phyloP scores from a whole-genome alignment of 1,140 invertebrate genomes.

The Piezodorus guildinii region DNA sequence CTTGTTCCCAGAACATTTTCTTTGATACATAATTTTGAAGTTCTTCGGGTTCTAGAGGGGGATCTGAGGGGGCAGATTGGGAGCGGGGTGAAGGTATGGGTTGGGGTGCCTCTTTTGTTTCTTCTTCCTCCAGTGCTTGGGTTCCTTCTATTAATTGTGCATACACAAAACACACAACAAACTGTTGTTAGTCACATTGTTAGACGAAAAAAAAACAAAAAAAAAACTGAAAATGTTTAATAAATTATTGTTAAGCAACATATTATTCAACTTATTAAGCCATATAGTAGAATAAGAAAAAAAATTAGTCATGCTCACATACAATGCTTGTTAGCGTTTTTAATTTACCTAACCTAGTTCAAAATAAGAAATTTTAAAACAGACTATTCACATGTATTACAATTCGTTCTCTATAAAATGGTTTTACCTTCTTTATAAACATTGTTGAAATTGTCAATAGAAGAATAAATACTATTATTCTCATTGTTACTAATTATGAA shows the following conservation, averaged over 20 bases:
- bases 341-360: no score
- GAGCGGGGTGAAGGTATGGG: slow-evolving; percentile 21
- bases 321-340: background rate
- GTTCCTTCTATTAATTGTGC: slow-evolving; percentile 7
- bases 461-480: no score
- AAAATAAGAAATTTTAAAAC: no score
- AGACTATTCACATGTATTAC: no score
- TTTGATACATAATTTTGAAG: slow-evolving; percentile 30
- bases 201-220: background rate
- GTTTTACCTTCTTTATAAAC: no score
- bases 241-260: background rate
- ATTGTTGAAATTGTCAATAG: no score
- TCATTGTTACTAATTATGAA: no score
- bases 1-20: slow-evolving; percentile 41
- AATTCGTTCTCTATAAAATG: no score
- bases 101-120: slow-evolving; percentile 16
- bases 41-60: slow-evolving; percentile 18
- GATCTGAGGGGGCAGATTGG: slow-evolving; percentile 21
- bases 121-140: slow-evolving; percentile 12
- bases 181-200: slow-evolving; percentile 5
- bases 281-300: background rate
- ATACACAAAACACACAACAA: slow-evolving; percentile 6
- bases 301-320: background rate
- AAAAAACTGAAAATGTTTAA: background rate
- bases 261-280: no score